Evolutionary conservation across 2,113 vertebrate species (phyloP), one percentile per base, ranked within the genome.

Genomic region (Hiodon alosoides): DNA sequence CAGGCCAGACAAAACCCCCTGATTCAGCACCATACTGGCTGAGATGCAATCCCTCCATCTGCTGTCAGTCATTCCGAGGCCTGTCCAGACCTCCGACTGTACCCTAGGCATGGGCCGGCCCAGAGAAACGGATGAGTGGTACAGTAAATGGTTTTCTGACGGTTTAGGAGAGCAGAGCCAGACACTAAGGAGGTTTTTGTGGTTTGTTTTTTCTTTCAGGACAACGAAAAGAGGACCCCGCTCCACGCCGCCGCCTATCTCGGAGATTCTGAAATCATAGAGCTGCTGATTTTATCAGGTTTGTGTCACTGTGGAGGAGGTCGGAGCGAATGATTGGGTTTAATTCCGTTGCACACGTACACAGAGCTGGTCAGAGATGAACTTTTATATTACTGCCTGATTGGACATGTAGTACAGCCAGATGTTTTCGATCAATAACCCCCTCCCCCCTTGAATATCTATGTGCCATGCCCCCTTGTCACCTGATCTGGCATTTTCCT

Each of bases 221-320:
- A 99, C 91, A 96, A 93, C 88, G 97, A 99, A 88, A 98, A 98
- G 89, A 92, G 97, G 89, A 98, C 97, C 51, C 97, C 97, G 64
- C 90, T 99, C 77, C 97, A 99, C 84, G 97, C 97, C 87, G 97
- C 97, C 87, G 93, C 97, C 67, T 98, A 98, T 87, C 94, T 99
- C 61, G 97, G 97, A 90, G 97, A 99, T 88, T 93, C 95, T 86
- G 96, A 98, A 92, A 97, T 98, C 83, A 95, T 98, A 85, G 97
- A 99, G 87, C 92, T 99, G 83, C 94, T 99, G 89, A 95, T 99
- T 91, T 91, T 98, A 89, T 98, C 96, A 93, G 97, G 97, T 99
- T 91, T 51, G 54, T 10, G 4, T 57, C n/a, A 64, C 11, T 4
- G 14, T 16, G n/a, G n/a, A 64, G 61, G 14, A 7, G 14, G 3